These are phyloP conservation scores for Myotis davidii DNA, from an alignment of 2,113 vertebrate genomes.

Conservation along the genomic window DNA sequence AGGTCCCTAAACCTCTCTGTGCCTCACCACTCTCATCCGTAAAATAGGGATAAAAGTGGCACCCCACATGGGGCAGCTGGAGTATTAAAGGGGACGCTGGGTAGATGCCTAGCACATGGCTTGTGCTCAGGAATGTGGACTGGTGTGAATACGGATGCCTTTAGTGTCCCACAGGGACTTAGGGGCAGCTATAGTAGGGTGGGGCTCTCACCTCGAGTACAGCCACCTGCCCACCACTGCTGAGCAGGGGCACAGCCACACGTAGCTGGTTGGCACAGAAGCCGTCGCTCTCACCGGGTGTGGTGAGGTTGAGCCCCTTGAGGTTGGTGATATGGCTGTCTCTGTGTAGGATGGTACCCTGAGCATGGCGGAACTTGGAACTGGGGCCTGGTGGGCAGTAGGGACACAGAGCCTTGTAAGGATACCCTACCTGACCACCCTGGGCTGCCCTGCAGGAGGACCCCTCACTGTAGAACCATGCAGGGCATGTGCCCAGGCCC, in stretches of 20 bases:
- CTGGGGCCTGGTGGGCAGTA: conserved; percentile 84
- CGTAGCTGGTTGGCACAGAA: conserved; percentile 91
- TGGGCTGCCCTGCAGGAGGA: background rate
- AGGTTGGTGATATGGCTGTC: conserved; percentile 96
- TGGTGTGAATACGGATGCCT: background rate
- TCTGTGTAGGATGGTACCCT: conserved; percentile 91
- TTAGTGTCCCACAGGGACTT: background rate
- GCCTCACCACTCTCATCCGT: conserved; percentile 44
- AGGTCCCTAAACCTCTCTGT: conserved; percentile 41
- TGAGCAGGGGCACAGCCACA: conserved; percentile 92
- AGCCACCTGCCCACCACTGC: conserved; percentile 93
- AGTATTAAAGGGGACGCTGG: background rate
- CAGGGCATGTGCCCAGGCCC: background rate
- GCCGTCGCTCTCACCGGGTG: conserved; percentile 94
- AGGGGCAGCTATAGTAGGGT: background rate
- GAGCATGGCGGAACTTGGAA: conserved; percentile 94
- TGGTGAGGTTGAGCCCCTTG: conserved; percentile 94
- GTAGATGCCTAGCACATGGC: background rate
- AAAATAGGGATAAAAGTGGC: conserved; percentile 39
- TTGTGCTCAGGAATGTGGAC: background rate
- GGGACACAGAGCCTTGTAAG: background rate
- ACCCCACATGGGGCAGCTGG: background rate
- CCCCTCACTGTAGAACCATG: background rate
- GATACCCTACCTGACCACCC: background rate
- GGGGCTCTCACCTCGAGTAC: conserved; percentile 89